Percentiles rank a stretch among this genome's conserved stretches.
Evolutionary conservation across 1,140 invertebrate genomes (phyloP).

Genomic region (Drosophila oshimai): DNA sequence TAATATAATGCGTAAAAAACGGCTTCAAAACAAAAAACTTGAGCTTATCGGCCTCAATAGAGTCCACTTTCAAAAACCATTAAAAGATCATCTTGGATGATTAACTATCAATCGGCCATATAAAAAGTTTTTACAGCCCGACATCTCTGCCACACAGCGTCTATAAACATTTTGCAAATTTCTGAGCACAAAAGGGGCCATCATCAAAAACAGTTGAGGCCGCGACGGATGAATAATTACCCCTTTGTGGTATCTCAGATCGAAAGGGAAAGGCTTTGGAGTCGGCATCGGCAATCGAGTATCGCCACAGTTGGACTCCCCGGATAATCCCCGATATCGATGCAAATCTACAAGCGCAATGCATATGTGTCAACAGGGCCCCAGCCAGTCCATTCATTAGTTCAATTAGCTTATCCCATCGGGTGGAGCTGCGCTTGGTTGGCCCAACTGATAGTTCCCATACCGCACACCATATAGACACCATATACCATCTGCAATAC

Average conservation of each 20-base stretch:
- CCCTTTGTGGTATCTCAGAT: constrained; percentile 30
- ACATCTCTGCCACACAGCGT: constrained; percentile 29
- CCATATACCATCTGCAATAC: constrained; percentile 36
- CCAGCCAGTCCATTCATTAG: constrained; percentile 58
- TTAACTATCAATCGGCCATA: constrained; percentile 25
- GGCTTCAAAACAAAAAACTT: not conserved
- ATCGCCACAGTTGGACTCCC: constrained; percentile 28
- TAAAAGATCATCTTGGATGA: constrained; percentile 33
- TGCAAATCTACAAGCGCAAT: constrained; percentile 45
- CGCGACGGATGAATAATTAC: constrained; percentile 40
- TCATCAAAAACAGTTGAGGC: constrained; percentile 22
- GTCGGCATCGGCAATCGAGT: not conserved
- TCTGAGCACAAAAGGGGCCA: constrained; percentile 16
- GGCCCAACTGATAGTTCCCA: constrained; percentile 16
- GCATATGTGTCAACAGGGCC: constrained; percentile 55
- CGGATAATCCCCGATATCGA: constrained; percentile 25
- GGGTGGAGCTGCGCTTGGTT: constrained; percentile 14
- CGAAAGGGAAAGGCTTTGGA: constrained; percentile 34
- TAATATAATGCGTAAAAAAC: not conserved
- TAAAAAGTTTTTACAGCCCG: constrained; percentile 13
- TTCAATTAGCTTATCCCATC: constrained; percentile 61
- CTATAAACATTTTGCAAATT: constrained; percentile 24
- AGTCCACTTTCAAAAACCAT: constrained; percentile 29
- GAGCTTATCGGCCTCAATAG: constrained; percentile 3
- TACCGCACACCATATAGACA: constrained; percentile 17